Base-by-base conservation (phyloP, 2,113 vertebrate species). In the Pholis gunnellus region DNA sequence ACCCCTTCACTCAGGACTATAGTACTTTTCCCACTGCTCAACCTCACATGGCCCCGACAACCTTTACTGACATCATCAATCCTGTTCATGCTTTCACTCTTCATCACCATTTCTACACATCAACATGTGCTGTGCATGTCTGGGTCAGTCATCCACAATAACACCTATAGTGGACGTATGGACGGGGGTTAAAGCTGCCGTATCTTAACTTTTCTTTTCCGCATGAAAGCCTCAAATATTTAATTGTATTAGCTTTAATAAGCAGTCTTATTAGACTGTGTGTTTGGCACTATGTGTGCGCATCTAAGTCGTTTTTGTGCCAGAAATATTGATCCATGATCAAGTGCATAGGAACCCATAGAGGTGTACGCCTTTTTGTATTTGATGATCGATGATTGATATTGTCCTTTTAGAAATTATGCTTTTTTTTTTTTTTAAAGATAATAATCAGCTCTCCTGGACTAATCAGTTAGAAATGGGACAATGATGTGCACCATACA, bases 1-100 rank as follows among this genome's bases (percentile, higher is more conserved):
- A 83, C 48, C 42, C 7, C 70, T 76, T 76, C 81, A 79, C 48
- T 79, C 75, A 34, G 56, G 1, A 38, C 44, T 25, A 25, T 42
- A 48, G 68, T 44, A 11, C 11, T 27, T 56, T 0, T 52, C 60
- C 46, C 60, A 60, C 18, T 2, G 44, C 78, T 78, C 3, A 36
- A 48, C 67, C 27, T 8, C 7, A 61, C 60, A 56, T 6, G 54
- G 20, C 11, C 27, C 64, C 36, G 38, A 63, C 57, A 78, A n/a
- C n/a, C 18, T 78, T 70, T 14, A 56, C 15, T 75, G 46, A 44
- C 9, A 36, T 40, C 29, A 34, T 70, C 15, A 1, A 1, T 36
- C 57, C 20, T 67, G 64, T 40, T 75, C 36, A 56, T 3, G 11
- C 15, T 48, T 75, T 46, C 50, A 36, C n/a, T 34, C 44, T 68